Evolutionary conservation across 2,113 vertebrate genomes (phyloP).

Genomic region (Motacilla alba): DNA sequence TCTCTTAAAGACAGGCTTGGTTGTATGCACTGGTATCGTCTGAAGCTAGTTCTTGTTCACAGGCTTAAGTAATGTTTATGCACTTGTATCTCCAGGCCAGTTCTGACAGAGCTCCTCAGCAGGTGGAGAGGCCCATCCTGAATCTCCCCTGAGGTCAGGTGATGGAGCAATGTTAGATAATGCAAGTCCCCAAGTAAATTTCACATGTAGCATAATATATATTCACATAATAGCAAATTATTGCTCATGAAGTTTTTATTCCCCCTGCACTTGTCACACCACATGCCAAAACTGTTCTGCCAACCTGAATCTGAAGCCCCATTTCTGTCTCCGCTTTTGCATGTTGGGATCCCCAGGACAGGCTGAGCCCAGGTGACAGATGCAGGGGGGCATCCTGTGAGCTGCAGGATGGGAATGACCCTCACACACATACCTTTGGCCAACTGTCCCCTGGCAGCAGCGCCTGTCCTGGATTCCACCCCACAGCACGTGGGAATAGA

Average conservation of each 20-base stretch:
- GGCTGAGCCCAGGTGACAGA: neutral
- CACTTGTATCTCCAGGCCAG: neutral
- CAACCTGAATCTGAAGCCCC: neutral
- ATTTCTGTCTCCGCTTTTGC: neutral
- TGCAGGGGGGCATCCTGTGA: neutral
- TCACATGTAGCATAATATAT: neutral
- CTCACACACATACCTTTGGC: neutral
- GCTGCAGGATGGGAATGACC: neutral
- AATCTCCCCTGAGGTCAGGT: neutral
- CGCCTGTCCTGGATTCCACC: neutral
- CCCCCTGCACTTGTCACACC: neutral
- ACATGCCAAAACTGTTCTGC: neutral
- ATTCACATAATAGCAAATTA: neutral
- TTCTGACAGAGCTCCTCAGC: neutral
- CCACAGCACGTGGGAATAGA: fast-evolving
- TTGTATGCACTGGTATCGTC: neutral
- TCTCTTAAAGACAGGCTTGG: neutral
- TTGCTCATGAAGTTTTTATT: neutral
- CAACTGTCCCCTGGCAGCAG: neutral
- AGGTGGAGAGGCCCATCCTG: neutral
- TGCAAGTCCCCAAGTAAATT: neutral
- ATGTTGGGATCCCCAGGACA: neutral
- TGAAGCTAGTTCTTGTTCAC: neutral
- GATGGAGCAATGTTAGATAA: neutral
- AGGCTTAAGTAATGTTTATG: neutral